Conservation (phyloP, 2,113 vertebrate genomes). For the Fregata magnificens region DNA sequence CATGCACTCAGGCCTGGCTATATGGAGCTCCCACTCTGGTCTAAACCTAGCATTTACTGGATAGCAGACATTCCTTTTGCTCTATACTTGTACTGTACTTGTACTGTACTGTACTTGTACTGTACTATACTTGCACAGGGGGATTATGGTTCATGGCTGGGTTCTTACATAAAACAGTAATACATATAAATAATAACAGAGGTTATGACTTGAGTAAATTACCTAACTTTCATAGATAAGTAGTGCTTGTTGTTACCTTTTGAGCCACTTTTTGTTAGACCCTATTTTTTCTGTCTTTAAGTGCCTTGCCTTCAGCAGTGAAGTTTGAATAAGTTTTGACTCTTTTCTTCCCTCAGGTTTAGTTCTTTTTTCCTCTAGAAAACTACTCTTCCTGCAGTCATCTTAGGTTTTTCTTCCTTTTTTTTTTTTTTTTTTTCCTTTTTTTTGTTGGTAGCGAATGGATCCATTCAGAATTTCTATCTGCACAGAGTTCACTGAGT, state of each 20-base stretch:
- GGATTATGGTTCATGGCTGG: not conserved
- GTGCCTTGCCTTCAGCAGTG: not conserved
- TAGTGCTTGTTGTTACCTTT: not conserved
- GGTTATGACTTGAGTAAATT: not conserved
- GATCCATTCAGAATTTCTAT: conserved; percentile 77
- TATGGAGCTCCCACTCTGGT: not conserved
- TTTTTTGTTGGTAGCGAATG: conserved; percentile 75
- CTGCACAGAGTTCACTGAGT: conserved; percentile 29
- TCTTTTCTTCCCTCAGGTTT: not conserved
- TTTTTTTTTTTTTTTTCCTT: fast-evolving
- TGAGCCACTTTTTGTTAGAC: not conserved
- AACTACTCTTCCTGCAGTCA: not conserved
- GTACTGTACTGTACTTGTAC: not conserved
- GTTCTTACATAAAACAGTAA: not conserved
- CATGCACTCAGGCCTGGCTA: not conserved
- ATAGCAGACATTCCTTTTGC: not conserved
- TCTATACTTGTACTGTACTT: not conserved
- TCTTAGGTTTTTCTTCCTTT: not conserved
- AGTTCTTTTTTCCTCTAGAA: not conserved
- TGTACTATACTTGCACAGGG: not conserved
- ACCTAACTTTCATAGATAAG: not conserved
- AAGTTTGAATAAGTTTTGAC: not conserved
- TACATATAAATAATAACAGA: not conserved
- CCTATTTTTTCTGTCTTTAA: not conserved
- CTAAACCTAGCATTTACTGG: not conserved